These are phyloP conservation scores for Glaucidium brasilianum DNA, from an alignment of 2,113 vertebrate species.

Conservation along the genomic window DNA sequence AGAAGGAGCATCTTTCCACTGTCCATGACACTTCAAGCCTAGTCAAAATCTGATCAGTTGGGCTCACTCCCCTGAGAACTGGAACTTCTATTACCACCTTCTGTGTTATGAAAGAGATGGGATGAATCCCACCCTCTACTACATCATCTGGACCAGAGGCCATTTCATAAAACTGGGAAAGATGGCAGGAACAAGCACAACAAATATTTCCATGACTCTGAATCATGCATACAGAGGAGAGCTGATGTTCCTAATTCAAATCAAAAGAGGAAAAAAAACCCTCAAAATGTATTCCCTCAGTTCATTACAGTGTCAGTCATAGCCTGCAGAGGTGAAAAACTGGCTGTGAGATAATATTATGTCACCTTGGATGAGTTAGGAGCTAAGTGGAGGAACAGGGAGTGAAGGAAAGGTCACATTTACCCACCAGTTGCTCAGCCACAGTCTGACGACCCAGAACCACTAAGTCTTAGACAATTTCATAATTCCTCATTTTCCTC, in stretches of 20 bases:
- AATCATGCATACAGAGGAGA: accelerated
- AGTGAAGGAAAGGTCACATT: not conserved
- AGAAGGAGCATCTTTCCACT: not conserved
- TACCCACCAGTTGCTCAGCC: not conserved
- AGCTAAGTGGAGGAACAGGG: not conserved
- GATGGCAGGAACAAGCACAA: not conserved
- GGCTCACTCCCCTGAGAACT: not conserved
- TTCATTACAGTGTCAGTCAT: not conserved
- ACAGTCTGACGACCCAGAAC: not conserved
- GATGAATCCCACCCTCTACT: not conserved
- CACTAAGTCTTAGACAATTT: not conserved
- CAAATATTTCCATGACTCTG: not conserved
- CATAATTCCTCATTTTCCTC: not conserved
- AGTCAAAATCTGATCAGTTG: not conserved
- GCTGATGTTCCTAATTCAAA: not conserved
- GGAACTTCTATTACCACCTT: not conserved
- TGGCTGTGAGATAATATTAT: not conserved
- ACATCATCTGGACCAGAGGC: not conserved
- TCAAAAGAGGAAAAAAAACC: not conserved
- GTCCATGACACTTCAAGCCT: not conserved
- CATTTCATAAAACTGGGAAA: accelerated
- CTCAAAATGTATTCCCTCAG: not conserved
- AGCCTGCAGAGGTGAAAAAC: slow-evolving; percentile 36
- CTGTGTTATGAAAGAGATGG: not conserved
- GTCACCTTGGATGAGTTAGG: slow-evolving; percentile 4